Base-by-base conservation (phyloP, 2,888 invertebrate genomes). In the Sinohyriopsis cumingii region DNA sequence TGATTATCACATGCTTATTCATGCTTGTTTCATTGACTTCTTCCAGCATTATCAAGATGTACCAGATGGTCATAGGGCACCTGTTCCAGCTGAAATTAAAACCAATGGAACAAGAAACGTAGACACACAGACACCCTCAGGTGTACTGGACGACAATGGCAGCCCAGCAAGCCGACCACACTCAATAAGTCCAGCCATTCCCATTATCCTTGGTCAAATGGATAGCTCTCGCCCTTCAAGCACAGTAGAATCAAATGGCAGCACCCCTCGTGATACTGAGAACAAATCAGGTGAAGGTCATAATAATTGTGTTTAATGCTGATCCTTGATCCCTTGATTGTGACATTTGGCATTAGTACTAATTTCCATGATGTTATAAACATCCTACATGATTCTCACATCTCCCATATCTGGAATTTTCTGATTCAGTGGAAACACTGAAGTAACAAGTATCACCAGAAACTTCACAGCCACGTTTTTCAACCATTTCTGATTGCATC, bases 61-160 rank as follows among this genome's bases (percentile, higher is more conserved):
- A 69, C 95, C 95, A 4, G 96, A 96, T 91, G 96, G 96, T 20
- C 95, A 95, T 88, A 92, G 95, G 75, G 95, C 95, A 19, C 96
- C 96, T 5, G 91, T 95, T 71, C 94, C 95, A 7, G 95, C 95
- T 85, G 63, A 80, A 24, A 33, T 95, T 33, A 74, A 80, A 24
- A 91, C 91, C 28, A 83, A 81, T 75, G 80, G 82, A 61, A 93
- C 92, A 65, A 92, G 95, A 74, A 95, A 94, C 71, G 94, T 95
- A 72, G 94, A 95, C 90, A 95, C 96, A 20, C 96, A 95, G 91
- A 95, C 96, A 20, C 95, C 95, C 28, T 94, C 94, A 73, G 86
- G 86, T 7, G 79, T 76, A 64, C 70, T 81, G 12, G 71, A 69
- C n/a, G 77, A 73, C 55, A 68, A 70, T 9, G 72, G 73, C 71